Percentiles rank a stretch among this genome's conserved stretches.
Evolutionary conservation across 2,113 vertebrate species (phyloP).

Genomic region (Odocoileus virginianus): DNA sequence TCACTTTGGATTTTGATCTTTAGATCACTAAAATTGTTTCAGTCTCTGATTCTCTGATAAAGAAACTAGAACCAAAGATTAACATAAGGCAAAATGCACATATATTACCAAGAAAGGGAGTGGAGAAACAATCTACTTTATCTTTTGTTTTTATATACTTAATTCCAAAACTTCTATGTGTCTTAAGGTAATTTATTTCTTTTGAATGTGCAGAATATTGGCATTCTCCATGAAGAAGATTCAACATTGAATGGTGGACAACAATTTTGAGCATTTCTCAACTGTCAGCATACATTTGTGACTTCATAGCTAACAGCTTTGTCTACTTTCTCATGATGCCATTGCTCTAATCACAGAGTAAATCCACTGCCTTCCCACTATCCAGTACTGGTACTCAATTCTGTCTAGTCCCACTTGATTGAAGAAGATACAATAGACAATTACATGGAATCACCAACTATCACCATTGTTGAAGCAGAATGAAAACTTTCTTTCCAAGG

Average conservation of each 20-base stretch:
- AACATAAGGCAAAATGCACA: background rate
- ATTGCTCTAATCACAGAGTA: background rate
- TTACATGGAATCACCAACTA: background rate
- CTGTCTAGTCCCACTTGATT: background rate
- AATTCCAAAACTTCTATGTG: constrained; percentile 43
- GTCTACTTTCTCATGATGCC: background rate
- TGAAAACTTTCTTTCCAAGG: background rate
- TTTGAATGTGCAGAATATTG: constrained; percentile 22
- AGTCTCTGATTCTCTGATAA: background rate
- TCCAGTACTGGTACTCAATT: background rate
- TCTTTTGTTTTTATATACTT: constrained; percentile 11
- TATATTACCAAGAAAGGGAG: background rate
- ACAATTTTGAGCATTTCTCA: background rate
- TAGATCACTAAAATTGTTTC: background rate
- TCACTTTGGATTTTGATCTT: background rate
- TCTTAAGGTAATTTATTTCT: constrained; percentile 50
- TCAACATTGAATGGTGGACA: background rate
- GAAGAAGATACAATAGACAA: constrained; percentile 28
- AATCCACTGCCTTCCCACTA: background rate
- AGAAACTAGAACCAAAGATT: constrained; percentile 17
- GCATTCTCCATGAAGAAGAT: constrained; percentile 38
- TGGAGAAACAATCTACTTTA: background rate
- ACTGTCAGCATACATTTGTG: background rate
- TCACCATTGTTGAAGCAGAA: background rate
- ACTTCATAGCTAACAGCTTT: background rate